A percentile compares a stretch with the other conserved stretches of the same genome.
Evolutionary conservation across 2,888 invertebrate species (phyloP).

Genomic region (Fabriciana adippe): DNA sequence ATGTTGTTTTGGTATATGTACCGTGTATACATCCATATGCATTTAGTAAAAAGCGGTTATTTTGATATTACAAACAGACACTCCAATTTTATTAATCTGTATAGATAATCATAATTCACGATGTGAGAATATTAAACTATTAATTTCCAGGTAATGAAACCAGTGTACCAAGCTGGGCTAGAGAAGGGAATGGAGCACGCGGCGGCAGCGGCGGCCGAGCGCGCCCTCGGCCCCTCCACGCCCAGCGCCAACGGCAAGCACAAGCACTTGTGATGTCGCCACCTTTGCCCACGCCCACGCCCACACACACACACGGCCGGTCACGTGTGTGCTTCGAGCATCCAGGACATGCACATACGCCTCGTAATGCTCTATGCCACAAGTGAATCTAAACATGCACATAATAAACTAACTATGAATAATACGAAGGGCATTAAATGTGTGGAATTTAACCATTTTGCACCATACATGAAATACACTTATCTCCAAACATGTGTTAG

Average conservation of each 20-base stretch:
- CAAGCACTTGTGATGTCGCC: conserved; percentile 83
- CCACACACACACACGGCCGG: conserved; percentile 24
- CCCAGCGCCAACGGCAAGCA: conserved; percentile 82
- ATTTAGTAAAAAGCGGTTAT: too few relatives aligned
- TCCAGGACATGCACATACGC: background rate
- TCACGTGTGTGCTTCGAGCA: conserved; percentile 13
- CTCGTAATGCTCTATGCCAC: background rate
- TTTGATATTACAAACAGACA: too few relatives aligned
- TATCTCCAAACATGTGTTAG: background rate
- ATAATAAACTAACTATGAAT: background rate
- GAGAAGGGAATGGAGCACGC: conserved; percentile 92
- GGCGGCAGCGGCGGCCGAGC: conserved; percentile 88
- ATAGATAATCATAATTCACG: too few relatives aligned
- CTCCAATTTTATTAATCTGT: too few relatives aligned
- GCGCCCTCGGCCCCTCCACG: conserved; percentile 81
- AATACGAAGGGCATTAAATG: background rate
- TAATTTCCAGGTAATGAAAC: conserved; percentile 88
- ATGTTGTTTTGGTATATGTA: too few relatives aligned
- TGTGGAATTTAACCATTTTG: background rate
- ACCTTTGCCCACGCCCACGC: conserved; percentile 33
- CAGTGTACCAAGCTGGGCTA: conserved; percentile 89
- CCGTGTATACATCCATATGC: too few relatives aligned
- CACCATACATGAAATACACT: background rate
- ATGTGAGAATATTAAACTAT: too few relatives aligned
- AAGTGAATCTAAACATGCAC: background rate